Evolutionary conservation across 1,140 invertebrate genomes (phyloP).

Genomic region (Sminthurinus signatus): DNA sequence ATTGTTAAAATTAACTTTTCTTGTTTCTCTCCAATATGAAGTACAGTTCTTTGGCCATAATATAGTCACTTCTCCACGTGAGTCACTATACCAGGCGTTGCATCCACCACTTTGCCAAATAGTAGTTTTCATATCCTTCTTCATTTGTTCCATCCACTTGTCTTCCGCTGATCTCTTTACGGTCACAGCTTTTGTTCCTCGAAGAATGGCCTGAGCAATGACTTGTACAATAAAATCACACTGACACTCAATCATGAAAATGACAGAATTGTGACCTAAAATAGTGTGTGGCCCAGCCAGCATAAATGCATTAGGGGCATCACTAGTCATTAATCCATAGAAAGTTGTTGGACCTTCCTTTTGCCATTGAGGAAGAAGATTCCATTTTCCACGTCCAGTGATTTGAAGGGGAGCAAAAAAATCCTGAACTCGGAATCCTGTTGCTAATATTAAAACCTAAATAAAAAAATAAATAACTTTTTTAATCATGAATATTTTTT

Average conservation of each 20-base stretch:
- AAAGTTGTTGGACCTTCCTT: neutral
- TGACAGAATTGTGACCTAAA: conserved; percentile 25
- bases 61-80: neutral
- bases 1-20: neutral
- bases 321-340: neutral
- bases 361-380: neutral
- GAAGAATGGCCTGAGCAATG: conserved; percentile 16
- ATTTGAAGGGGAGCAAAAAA: neutral
- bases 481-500: no score
- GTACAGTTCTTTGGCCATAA: conserved; percentile 4
- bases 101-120: conserved; percentile 24
- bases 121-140: conserved; percentile 12
- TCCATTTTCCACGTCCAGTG: neutral
- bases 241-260: conserved; percentile 33
- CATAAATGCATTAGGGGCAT: conserved; percentile 19
- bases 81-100: conserved; percentile 16
- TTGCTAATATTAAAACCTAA: conserved; percentile 7
- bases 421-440: neutral
- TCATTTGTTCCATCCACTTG: conserved; percentile 13
- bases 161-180: conserved; percentile 10
- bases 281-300: conserved; percentile 23
- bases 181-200: neutral
- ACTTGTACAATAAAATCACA: conserved; percentile 16
- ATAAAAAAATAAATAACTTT: neutral
- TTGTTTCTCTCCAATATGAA: neutral